These are phyloP conservation scores for Xanthostigma xanthostigma DNA, from an alignment of 2,888 invertebrate genomes.

Conservation along the genomic window DNA sequence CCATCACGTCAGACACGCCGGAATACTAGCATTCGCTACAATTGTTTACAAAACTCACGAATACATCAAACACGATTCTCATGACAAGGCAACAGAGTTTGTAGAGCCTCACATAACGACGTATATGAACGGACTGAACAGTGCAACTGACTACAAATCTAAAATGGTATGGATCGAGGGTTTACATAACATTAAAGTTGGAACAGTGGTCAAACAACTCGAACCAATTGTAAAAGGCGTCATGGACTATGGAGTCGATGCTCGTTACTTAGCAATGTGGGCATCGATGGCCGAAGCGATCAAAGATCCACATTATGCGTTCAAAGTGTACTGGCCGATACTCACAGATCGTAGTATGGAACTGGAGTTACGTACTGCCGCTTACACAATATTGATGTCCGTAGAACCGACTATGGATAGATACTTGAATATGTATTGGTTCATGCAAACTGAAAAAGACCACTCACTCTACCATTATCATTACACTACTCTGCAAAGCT, in stretches of 20 bases:
- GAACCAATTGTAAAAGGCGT: constrained; percentile 28
- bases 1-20: constrained; percentile 22
- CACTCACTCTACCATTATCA: constrained; percentile 32
- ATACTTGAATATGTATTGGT: constrained; percentile 28
- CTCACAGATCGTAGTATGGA: constrained; percentile 26
- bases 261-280: constrained; percentile 29
- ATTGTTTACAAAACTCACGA: constrained; percentile 25
- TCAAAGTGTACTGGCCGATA: constrained; percentile 31
- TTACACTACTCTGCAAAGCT: constrained; percentile 28
- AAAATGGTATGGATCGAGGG: constrained; percentile 30
- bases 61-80: constrained; percentile 7
- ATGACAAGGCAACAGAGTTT: constrained; percentile 6
- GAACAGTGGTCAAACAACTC: constrained; percentile 24
- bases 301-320: constrained; percentile 17
- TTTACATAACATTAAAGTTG: constrained; percentile 29
- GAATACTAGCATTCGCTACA: constrained; percentile 29
- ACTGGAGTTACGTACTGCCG: constrained; percentile 27
- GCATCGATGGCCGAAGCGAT: constrained; percentile 21
- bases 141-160: constrained; percentile 20
- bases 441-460: constrained; percentile 29
- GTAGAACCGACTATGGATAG: constrained; percentile 23
- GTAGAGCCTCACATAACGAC: constrained; percentile 17
- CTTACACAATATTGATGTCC: constrained; percentile 28
- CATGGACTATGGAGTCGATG: constrained; percentile 19
- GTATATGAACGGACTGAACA: constrained; percentile 17